A percentile compares a stretch with the other conserved stretches of the same genome.
These are phyloP conservation scores for Fragum whitleyi DNA, from an alignment of 2,888 invertebrate genomes.

Conservation along the genomic window DNA sequence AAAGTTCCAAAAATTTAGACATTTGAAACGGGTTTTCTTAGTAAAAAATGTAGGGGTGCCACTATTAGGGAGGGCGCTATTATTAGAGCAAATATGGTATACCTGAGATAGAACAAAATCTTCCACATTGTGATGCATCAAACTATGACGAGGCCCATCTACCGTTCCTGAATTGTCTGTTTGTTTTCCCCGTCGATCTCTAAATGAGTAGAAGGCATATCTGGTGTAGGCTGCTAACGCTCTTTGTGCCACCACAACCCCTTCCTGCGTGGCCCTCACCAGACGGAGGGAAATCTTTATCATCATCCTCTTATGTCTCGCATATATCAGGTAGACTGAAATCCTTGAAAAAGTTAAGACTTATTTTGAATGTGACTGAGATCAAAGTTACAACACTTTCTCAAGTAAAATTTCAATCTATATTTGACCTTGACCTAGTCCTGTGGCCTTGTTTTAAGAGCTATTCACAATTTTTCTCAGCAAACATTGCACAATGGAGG, in stretches of 20 bases:
- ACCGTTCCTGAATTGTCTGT: slow-evolving; percentile 53
- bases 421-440: no score
- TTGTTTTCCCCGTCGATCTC: slow-evolving; percentile 69
- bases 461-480: no score
- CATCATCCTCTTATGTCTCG: slow-evolving; percentile 51
- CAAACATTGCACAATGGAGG: no score
- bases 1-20: no score
- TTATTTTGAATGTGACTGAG: no score
- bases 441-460: no score
- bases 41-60: no score
- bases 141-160: slow-evolving; percentile 66
- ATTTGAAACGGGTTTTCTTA: no score
- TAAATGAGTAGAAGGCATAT: slow-evolving; percentile 71
- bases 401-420: no score
- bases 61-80: no score
- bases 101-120: slow-evolving; percentile 71
- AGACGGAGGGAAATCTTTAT: slow-evolving; percentile 68
- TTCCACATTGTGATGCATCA: slow-evolving; percentile 65
- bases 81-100: no score
- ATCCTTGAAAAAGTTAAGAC: background rate
- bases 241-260: slow-evolving; percentile 62
- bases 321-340: background rate
- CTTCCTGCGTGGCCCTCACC: slow-evolving; percentile 67
- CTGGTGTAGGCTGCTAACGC: slow-evolving; percentile 66
- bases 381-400: no score